Percentiles rank a stretch among this genome's conserved stretches.
Evolutionary conservation across 1,140 invertebrate genomes (phyloP).

Genomic region (Melipona quadrifasciata): DNA sequence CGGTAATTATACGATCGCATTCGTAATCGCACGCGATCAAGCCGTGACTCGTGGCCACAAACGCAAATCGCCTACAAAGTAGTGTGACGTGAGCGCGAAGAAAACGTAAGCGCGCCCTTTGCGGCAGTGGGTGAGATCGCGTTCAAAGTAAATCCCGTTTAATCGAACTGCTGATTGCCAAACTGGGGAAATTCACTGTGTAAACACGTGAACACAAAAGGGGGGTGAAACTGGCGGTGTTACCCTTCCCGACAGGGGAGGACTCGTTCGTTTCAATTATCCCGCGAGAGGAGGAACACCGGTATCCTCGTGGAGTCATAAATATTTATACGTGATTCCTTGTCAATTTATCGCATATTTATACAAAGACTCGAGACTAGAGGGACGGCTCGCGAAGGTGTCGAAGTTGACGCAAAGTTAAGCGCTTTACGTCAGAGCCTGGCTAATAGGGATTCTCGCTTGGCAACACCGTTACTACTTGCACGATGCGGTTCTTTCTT

Average conservation of each 20-base stretch:
- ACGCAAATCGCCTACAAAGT: background rate
- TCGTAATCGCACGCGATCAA: too few species aligned
- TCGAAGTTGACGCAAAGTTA: constrained; percentile 21
- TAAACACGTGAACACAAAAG: background rate
- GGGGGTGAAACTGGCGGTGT: background rate
- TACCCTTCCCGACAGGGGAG: background rate
- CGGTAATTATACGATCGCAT: too few species aligned
- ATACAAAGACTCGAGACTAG: background rate
- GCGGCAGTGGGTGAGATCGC: background rate
- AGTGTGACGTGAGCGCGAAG: background rate
- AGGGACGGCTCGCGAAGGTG: background rate
- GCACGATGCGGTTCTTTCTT: background rate
- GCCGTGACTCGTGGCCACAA: background rate
- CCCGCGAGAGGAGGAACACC: background rate
- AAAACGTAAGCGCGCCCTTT: background rate
- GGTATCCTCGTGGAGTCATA: background rate
- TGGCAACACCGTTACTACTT: background rate
- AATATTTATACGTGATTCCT: constrained; percentile 17
- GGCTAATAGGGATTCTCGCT: constrained; percentile 49
- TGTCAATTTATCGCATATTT: constrained; percentile 30
- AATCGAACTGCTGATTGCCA: background rate
- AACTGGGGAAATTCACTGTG: background rate
- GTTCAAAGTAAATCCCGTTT: constrained; percentile 1
- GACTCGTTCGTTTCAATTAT: constrained; percentile 6
- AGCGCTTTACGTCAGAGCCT: constrained; percentile 29